phyloP scores from a whole-genome alignment of 2,797 vertebrate species.

The Fratercula arctica region DNA sequence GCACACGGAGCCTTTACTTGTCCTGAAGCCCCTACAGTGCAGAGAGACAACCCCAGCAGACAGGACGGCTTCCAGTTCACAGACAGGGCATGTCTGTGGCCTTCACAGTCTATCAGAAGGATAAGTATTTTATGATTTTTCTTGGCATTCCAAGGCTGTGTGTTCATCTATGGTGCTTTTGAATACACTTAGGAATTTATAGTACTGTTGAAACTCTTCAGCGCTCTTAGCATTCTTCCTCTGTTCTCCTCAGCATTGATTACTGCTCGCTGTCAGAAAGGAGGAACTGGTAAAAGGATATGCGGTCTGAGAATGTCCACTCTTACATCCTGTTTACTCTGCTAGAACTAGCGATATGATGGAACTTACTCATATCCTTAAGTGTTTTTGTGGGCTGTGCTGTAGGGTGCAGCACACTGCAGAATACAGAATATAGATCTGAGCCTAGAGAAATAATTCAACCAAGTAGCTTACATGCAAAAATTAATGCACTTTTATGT shows the following conservation, averaged over 20 bases:
- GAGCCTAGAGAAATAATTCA: conserved; percentile 2
- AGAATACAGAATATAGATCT: background rate
- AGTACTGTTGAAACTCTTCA: background rate
- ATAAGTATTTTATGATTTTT: background rate
- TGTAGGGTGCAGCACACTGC: background rate
- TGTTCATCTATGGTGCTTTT: background rate
- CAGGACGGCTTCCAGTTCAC: background rate
- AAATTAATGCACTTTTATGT: background rate
- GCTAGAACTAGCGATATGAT: background rate
- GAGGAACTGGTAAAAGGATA: background rate
- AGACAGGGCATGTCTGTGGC: background rate
- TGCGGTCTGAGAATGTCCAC: conserved; percentile 3
- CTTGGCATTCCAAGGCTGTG: background rate
- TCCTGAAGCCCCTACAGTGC: background rate
- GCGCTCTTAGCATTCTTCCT: background rate
- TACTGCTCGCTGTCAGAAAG: background rate
- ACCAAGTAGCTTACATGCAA: background rate
- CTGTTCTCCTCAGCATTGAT: background rate
- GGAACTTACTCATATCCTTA: background rate
- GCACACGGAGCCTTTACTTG: accelerated
- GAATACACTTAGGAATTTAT: background rate
- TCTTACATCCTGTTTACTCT: conserved; percentile 56
- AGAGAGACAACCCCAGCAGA: background rate
- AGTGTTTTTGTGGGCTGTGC: background rate
- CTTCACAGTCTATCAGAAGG: background rate